Conservation (phyloP, 1,140 invertebrate species). For the Scaptomyza hsui region DNA sequence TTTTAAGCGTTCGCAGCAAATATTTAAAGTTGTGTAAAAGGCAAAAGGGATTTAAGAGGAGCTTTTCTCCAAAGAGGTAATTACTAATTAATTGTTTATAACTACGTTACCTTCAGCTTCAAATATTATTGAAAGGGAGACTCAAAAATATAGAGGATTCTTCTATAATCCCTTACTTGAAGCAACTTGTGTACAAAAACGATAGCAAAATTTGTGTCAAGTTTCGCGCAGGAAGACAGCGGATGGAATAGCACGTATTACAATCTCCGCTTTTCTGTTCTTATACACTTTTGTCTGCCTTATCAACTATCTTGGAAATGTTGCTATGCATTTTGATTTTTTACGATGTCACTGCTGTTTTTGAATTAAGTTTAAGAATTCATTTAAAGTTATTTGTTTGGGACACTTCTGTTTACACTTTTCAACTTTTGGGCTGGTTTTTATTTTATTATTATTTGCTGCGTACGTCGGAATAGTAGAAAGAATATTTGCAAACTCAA, state of each 20-base stretch:
- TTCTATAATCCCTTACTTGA: neutral
- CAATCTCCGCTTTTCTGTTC: slow-evolving; percentile 17
- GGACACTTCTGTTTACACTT: slow-evolving; percentile 34
- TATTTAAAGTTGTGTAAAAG: neutral
- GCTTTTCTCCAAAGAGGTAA: no score
- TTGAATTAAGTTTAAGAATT: slow-evolving; percentile 32
- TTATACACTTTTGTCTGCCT: slow-evolving; percentile 9
- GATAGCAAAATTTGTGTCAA: neutral
- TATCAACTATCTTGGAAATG: slow-evolving; percentile 42
- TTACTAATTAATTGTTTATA: no score
- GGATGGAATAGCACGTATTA: slow-evolving; percentile 9
- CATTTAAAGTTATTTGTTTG: slow-evolving; percentile 71
- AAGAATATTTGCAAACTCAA: no score
- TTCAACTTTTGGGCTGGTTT: slow-evolving; percentile 30
- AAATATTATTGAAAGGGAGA: no score
- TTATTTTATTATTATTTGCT: slow-evolving; percentile 7
- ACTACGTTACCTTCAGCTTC: no score
- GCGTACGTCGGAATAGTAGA: no score
- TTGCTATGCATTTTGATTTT: slow-evolving; percentile 25
- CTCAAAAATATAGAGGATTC: no score
- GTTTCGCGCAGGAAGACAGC: slow-evolving; percentile 48
- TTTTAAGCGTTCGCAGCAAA: neutral
- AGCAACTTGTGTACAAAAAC: neutral
- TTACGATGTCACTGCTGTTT: slow-evolving; percentile 13
- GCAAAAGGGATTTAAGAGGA: no score